Base-by-base conservation (phyloP, 2,797 vertebrate species). In the Botia kubotai region DNA sequence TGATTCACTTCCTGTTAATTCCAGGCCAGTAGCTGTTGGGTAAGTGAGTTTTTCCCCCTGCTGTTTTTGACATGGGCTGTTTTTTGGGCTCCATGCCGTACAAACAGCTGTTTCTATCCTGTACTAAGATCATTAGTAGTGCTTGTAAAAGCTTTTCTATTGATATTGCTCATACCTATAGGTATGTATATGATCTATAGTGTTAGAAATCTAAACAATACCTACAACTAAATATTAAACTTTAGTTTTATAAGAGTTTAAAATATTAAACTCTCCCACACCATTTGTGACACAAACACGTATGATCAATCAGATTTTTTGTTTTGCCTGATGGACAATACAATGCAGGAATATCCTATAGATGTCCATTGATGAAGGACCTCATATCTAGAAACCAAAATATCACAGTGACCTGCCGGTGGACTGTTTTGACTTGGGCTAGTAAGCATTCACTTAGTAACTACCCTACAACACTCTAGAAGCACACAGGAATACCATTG, bases 11-110 rank as follows among this genome's bases (percentile, higher is more conserved):
- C 79, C 76, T 23, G 55, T 84, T 83, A 80, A 62, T 87, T 84
- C 84, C 85, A 88, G 73, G 73, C 81, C 85, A 86, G 53, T 84
- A 72, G 72, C 55, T 76, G 55, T 58, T 77, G 75, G 58, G n/a
- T 81, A 83, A 73, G 69, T 71, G 48, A 13, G 14, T 50, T 69
- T 83, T 81, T 17, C 29, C 74, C 55, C 55, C 67, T 77, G 55
- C 33, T 66, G 21, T 70, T 73, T 80, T 75, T 71, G 66, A 66
- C 11, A 21, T 57, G 36, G 66, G 50, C 48, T 69, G 46, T 39
- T 82, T 77, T 63, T 57, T 72, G 33, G 33, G 33, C 53, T 43
- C n/a, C 33, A 14, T 62, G 53, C 11, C 13, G 70, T 53, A 72
- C 26, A 6, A 53, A 66, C 67, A 77, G 71, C 29, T 76, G 68